Evolutionary conservation across 23 tunicate species (phyloP).

Genomic region (Phallusia fumigata): DNA sequence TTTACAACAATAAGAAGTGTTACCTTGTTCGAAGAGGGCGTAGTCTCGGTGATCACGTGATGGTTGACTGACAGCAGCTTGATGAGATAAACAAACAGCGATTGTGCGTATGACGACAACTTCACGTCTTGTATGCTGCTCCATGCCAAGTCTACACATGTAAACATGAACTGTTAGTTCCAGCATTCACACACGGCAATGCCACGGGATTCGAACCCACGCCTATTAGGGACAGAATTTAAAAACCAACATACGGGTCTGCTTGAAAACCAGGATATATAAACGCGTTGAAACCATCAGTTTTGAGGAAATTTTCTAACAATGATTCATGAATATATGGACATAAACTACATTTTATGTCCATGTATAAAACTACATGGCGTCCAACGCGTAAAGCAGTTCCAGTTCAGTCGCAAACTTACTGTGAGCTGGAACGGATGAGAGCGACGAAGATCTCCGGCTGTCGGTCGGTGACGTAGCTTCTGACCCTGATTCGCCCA

Average conservation of each 20-base stretch:
- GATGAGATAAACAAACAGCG: conserved; percentile 56
- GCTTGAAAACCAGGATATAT: too few species aligned
- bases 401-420: not conserved
- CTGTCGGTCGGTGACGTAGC: not conserved
- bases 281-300: too few species aligned
- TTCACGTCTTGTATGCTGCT: not conserved
- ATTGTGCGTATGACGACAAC: conserved; percentile 24
- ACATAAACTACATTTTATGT: too few species aligned
- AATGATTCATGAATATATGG: too few species aligned
- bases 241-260: too few species aligned
- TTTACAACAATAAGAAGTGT: not conserved
- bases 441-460: not conserved
- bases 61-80: conserved; percentile 68
- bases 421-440: not conserved
- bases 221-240: too few species aligned
- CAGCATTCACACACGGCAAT: too few species aligned
- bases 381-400: too few species aligned
- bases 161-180: not conserved
- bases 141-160: conserved; percentile 1
- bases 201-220: too few species aligned
- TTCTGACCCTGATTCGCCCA: not conserved
- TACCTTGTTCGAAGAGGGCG: conserved; percentile 65
- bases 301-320: too few species aligned
- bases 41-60: conserved; percentile 73
- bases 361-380: too few species aligned